phyloP scores from a whole-genome alignment of 2,113 vertebrate genomes.

The Bagarius yarrelli region DNA sequence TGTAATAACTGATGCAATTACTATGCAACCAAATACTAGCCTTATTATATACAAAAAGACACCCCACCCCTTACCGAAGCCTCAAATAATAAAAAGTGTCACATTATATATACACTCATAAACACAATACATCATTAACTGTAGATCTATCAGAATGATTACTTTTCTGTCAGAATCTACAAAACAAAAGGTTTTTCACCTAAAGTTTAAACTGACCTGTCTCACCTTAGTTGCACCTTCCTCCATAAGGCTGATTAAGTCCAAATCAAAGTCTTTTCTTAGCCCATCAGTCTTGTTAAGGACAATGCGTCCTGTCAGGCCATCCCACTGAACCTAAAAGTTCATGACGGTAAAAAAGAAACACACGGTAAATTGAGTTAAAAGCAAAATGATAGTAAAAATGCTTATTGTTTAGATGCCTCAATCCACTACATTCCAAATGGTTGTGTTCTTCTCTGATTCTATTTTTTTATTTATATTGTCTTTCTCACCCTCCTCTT shows the following conservation, averaged over 20 bases:
- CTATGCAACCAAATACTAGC: background rate
- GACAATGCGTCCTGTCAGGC: slow-evolving; percentile 91
- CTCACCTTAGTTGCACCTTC: slow-evolving; percentile 92
- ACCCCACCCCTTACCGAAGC: no score
- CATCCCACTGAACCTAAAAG: slow-evolving; percentile 88
- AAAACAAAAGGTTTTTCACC: background rate
- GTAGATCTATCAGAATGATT: background rate
- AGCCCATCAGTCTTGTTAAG: slow-evolving; percentile 95
- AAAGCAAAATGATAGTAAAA: no score
- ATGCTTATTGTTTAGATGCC: no score
- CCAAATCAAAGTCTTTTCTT: slow-evolving; percentile 93
- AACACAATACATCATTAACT: no score
- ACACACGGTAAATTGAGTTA: slow-evolving; percentile 3
- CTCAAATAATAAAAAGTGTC: no score
- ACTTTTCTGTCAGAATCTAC: background rate
- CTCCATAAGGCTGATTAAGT: slow-evolving; percentile 96
- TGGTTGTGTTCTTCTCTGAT: no score
- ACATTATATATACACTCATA: no score
- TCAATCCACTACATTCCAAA: no score
- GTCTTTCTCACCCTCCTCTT: background rate
- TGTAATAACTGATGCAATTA: background rate
- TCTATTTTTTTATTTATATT: no score
- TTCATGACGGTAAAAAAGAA: slow-evolving; percentile 29
- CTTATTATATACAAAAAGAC: background rate
- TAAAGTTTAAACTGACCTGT: background rate